phyloP scores from a whole-genome alignment of 2,797 vertebrate genomes.

The Hapalemur alaotrensis region DNA sequence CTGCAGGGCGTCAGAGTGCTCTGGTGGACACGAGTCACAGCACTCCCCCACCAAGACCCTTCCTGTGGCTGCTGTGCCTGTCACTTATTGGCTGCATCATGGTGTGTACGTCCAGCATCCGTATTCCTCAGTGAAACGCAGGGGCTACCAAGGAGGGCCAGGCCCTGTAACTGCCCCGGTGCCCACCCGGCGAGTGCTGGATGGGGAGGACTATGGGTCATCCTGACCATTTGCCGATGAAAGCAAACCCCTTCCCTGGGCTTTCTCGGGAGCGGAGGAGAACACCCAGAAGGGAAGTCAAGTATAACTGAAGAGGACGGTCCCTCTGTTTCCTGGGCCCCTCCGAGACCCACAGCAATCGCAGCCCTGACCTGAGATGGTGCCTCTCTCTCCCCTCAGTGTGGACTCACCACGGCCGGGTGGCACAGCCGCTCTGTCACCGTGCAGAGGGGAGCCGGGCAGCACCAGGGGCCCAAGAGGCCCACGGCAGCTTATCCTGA shows the following conservation, averaged over 20 bases:
- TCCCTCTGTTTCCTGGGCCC: not conserved
- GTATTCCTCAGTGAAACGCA: rapidly evolving
- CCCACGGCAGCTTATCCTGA: not conserved
- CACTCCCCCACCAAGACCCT: not conserved
- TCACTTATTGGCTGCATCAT: not conserved
- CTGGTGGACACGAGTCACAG: rapidly evolving
- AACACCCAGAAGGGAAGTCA: not conserved
- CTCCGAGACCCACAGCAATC: rapidly evolving
- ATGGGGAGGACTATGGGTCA: not conserved
- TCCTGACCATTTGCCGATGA: not conserved
- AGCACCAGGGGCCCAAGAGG: not conserved
- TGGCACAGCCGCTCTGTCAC: too few relatives aligned
- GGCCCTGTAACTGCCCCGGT: not conserved
- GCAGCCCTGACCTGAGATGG: rapidly evolving
- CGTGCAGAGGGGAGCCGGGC: too few relatives aligned
- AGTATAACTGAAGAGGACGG: not conserved
- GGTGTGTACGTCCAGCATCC: too few relatives aligned
- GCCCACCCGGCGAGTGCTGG: not conserved
- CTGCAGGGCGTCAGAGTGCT: not conserved
- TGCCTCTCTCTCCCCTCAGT: too few relatives aligned
- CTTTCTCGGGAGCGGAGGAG: not conserved
- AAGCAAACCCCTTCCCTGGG: not conserved
- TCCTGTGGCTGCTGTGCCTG: rapidly evolving
- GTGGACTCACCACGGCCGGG: rapidly evolving
- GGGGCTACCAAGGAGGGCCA: not conserved